Conservation (phyloP, 1,140 invertebrate genomes). For the Drosophila orena region DNA sequence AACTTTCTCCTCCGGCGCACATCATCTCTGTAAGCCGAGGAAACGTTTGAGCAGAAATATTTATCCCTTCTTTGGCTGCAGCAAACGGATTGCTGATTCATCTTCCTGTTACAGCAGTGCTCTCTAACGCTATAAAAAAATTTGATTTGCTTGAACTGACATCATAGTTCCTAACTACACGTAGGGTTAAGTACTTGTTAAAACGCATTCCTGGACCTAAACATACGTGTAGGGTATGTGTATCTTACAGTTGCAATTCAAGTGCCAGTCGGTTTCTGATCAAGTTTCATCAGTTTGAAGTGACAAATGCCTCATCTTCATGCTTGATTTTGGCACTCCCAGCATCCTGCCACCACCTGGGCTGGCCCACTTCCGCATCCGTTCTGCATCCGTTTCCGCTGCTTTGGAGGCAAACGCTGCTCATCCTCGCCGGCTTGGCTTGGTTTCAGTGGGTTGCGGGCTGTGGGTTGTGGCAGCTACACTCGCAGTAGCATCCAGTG, state of each 20-base stretch:
- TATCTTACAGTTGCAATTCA: slow-evolving; percentile 20
- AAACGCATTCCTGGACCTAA: too few species aligned
- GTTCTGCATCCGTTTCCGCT: slow-evolving; percentile 52
- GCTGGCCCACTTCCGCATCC: slow-evolving; percentile 34
- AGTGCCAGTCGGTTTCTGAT: not conserved
- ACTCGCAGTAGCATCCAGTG: too few species aligned
- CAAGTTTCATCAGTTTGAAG: too few species aligned
- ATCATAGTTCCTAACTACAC: too few species aligned
- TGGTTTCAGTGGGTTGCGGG: not conserved
- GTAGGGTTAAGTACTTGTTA: not conserved
- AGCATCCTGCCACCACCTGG: not conserved
- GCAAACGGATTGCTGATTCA: slow-evolving; percentile 3
- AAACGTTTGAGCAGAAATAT: slow-evolving; percentile 5
- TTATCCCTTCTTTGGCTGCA: not conserved
- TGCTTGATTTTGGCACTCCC: slow-evolving; percentile 21
- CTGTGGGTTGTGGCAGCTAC: too few species aligned
- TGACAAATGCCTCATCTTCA: slow-evolving; percentile 4
- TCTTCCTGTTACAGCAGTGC: not conserved
- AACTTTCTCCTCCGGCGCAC: not conserved
- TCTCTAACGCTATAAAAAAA: not conserved
- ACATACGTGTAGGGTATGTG: too few species aligned
- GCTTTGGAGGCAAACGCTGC: slow-evolving; percentile 45
- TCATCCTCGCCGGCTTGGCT: not conserved
- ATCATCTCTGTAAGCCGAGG: not conserved
- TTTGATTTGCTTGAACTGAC: not conserved